These are phyloP conservation scores for Tonatia bakeri DNA, from an alignment of 2,113 vertebrate species.

Conservation along the genomic window DNA sequence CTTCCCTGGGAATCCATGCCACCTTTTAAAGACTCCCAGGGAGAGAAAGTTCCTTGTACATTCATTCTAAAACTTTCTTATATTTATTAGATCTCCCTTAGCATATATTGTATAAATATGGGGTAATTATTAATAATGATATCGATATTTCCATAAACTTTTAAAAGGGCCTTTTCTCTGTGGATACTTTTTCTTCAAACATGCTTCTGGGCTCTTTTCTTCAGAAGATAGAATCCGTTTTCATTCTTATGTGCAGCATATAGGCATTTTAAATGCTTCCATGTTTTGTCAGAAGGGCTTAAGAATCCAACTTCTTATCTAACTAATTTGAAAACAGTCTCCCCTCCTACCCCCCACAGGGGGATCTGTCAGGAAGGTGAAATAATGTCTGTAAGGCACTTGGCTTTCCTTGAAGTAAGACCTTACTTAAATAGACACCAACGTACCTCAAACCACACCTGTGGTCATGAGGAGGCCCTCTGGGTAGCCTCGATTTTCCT, in stretches of 20 bases:
- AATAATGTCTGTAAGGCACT: conserved; percentile 62
- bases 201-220: background rate
- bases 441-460: conserved; percentile 60
- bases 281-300: conserved; percentile 2
- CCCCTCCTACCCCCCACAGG: background rate
- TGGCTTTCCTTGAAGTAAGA: conserved; percentile 59
- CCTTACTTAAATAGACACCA: conserved; percentile 59
- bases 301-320: conserved; percentile 32
- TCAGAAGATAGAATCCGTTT: background rate
- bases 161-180: background rate
- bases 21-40: background rate
- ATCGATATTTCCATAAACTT: background rate
- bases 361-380: conserved; percentile 57
- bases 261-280: conserved; percentile 8
- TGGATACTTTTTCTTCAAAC: conserved; percentile 5
- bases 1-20: background rate
- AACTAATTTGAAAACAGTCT: conserved; percentile 44
- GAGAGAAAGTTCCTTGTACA: background rate
- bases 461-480: background rate
- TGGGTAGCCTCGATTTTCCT: background rate
- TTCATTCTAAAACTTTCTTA: conserved; percentile 8
- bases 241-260: background rate
- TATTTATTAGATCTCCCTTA: background rate
- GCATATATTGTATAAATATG: background rate
- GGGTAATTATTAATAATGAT: background rate